Conservation (phyloP, 2,888 invertebrate species). For the Autographa pulchrina region DNA sequence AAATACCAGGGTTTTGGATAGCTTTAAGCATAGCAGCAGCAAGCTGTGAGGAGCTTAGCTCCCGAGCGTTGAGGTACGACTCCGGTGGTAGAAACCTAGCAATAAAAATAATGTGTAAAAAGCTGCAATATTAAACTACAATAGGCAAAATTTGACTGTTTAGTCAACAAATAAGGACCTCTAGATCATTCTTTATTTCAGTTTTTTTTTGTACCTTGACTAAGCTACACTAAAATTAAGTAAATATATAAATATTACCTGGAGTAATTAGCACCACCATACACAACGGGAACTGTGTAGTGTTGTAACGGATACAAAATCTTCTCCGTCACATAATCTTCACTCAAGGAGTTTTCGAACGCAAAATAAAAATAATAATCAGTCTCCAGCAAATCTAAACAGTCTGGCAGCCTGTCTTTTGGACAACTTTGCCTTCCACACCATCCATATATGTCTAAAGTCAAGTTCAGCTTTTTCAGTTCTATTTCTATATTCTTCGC, state of each 20-base stretch:
- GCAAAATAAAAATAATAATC: constrained; percentile 82
- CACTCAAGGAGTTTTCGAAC: constrained; percentile 77
- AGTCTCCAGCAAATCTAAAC: constrained; percentile 68
- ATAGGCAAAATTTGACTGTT: too few species aligned
- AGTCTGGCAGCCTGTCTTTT: constrained; percentile 69
- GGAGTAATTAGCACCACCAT: constrained; percentile 91
- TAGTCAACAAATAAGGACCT: too few species aligned
- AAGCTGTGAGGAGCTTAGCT: constrained; percentile 61
- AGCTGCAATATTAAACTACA: too few species aligned
- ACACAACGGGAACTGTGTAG: constrained; percentile 91
- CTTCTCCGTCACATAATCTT: constrained; percentile 82
- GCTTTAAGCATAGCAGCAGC: constrained; percentile 69
- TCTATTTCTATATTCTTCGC: constrained; percentile 60
- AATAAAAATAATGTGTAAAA: neutral
- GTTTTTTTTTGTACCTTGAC: too few species aligned
- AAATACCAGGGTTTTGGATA: constrained; percentile 64
- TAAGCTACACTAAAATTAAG: too few species aligned
- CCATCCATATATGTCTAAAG: constrained; percentile 77
- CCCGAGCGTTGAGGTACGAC: constrained; percentile 76
- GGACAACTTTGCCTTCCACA: constrained; percentile 76
- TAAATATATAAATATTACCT: constrained; percentile 63
- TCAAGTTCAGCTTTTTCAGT: constrained; percentile 67
- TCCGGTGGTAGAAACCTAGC: constrained; percentile 78
- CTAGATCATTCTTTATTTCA: too few species aligned
- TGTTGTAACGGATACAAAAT: constrained; percentile 84